These are phyloP conservation scores for Drosophila testacea DNA, from an alignment of 2,888 invertebrate species.

Conservation along the genomic window DNA sequence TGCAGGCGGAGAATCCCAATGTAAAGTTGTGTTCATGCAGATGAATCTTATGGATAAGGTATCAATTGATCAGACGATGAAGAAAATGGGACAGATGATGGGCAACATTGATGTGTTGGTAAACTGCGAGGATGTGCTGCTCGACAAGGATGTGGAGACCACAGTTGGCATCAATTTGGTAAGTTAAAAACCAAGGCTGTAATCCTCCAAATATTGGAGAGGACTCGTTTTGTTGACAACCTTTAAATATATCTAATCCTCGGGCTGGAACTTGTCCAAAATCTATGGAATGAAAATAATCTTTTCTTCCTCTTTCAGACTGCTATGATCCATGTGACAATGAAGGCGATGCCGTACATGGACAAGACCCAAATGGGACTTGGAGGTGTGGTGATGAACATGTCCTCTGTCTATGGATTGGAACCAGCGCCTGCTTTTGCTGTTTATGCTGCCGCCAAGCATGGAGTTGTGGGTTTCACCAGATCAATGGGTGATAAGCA, in stretches of 20 bases:
- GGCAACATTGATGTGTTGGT: conserved; percentile 82
- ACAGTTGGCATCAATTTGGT: conserved; percentile 83
- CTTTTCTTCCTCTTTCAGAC: too few relatives aligned
- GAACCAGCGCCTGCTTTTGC: conserved; percentile 82
- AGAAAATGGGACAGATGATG: conserved; percentile 67
- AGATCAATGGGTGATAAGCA: conserved; percentile 80
- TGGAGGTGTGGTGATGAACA: conserved; percentile 82
- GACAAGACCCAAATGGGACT: conserved; percentile 81
- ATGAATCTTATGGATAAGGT: conserved; percentile 76
- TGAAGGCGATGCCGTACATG: conserved; percentile 81
- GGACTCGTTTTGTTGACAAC: too few relatives aligned
- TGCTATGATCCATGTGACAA: conserved; percentile 80
- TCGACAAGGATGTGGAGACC: conserved; percentile 82
- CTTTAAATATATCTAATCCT: too few relatives aligned
- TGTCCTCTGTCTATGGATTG: conserved; percentile 82
- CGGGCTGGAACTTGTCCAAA: too few relatives aligned
- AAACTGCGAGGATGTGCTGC: conserved; percentile 80
- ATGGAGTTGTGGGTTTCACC: conserved; percentile 83
- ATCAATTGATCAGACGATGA: conserved; percentile 77
- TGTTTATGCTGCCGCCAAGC: conserved; percentile 83
- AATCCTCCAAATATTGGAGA: too few relatives aligned
- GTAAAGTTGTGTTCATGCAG: conserved; percentile 78
- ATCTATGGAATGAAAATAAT: too few relatives aligned
- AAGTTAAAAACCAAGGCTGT: conserved; percentile 21
- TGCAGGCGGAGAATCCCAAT: conserved; percentile 73